Conservation (phyloP, 2,888 invertebrate genomes). For the Girardia tigrina region DNA sequence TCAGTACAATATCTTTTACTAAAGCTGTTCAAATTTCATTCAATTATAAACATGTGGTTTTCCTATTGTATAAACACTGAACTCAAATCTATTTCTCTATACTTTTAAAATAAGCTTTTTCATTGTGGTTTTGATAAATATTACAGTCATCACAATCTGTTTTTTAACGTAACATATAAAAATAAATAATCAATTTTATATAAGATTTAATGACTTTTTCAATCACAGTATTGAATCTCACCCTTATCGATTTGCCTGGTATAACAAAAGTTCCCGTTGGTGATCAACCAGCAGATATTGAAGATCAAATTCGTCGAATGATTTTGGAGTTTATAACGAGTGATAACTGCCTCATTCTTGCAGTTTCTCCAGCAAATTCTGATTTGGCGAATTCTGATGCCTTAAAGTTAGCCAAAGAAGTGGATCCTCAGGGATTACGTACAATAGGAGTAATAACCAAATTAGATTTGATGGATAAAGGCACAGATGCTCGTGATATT, state of each 20-base stretch:
- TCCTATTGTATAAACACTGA: no score
- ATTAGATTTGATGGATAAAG: constrained; percentile 11
- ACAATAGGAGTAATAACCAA: not conserved
- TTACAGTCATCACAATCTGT: no score
- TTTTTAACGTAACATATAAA: no score
- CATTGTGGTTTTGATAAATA: no score
- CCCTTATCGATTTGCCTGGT: not conserved
- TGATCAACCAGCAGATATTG: not conserved
- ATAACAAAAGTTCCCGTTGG: constrained; percentile 17
- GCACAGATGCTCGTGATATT: constrained; percentile 40
- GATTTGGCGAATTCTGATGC: constrained; percentile 49
- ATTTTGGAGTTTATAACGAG: not conserved
- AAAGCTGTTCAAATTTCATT: no score
- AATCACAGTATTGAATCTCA: constrained; percentile 11
- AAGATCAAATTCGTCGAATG: constrained; percentile 2
- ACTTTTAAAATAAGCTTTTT: no score
- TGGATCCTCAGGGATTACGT: not conserved
- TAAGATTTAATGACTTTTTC: no score
- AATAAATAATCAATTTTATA: no score
- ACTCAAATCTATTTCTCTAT: no score
- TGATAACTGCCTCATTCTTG: not conserved
- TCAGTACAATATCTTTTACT: no score
- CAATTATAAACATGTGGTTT: no score
- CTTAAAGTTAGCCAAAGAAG: not conserved
- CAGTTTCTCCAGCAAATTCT: not conserved